Conservation (phyloP, 92 coral and sea anemone species). For the Parazoanthus atlanticus region DNA sequence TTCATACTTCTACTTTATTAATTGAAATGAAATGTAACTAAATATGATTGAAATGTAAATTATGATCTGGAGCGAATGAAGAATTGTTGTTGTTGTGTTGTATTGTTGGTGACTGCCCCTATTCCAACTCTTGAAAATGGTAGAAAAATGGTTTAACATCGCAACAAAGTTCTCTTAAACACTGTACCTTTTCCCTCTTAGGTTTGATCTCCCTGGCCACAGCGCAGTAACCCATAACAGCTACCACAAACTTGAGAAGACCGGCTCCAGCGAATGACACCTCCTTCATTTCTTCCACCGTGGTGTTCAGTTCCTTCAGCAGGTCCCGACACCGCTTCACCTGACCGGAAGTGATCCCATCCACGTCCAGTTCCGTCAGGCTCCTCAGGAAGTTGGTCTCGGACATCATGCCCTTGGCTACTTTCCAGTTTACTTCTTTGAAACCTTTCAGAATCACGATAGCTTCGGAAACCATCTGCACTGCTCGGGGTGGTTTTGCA, state of each 20-base stretch:
- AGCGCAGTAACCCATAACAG: conserved; percentile 96
- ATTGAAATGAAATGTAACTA: no score
- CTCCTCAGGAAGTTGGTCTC: conserved; percentile 97
- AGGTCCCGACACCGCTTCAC: conserved; percentile 92
- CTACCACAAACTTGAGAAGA: conserved; percentile 89
- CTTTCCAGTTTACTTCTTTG: conserved; percentile 94
- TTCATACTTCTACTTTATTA: no score
- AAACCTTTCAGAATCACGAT: conserved; percentile 95
- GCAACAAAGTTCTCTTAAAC: background rate
- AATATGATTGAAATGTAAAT: no score
- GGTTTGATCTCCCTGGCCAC: conserved; percentile 99
- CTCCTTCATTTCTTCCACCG: conserved; percentile 95
- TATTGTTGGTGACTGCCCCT: background rate
- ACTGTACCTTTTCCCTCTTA: conserved; percentile 92
- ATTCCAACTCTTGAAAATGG: no score
- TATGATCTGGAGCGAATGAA: no score
- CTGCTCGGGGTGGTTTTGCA: conserved; percentile 99
- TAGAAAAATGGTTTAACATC: no score
- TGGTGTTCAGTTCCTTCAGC: conserved; percentile 86
- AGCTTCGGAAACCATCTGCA: conserved; percentile 97
- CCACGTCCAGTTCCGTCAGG: conserved; percentile 96
- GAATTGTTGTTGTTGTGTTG: no score
- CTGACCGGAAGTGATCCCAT: conserved; percentile 86
- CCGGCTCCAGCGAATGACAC: conserved; percentile 96
- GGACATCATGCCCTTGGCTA: conserved; percentile 99